Evolutionary conservation across 2,888 invertebrate species (phyloP), one percentile per base, ranked within the genome.

Genomic region (Drosophila putrida): DNA sequence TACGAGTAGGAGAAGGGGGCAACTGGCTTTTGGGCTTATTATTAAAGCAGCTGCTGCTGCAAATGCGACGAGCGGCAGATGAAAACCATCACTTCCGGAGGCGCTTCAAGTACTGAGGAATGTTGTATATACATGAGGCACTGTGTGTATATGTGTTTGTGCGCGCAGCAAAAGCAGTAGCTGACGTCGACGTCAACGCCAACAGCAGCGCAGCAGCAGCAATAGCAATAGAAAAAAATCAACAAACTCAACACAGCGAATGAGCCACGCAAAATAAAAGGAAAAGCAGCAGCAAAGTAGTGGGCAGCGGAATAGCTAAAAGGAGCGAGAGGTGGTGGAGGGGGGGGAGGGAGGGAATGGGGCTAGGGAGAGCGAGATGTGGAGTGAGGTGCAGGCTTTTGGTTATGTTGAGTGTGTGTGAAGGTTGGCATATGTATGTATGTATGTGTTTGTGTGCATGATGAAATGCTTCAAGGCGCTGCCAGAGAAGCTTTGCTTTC

Each of bases 41-140:
- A 75, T 73, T 75, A 77, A 70, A 75, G 72, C 75, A 69, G 73
- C 66, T 71, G 70, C 66, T 71, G 70, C 71, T 75, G 82, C 71
- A 81, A 84, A 81, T 84, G 86, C 89, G 85, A 80, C 78, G 63
- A 78, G 68, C 76, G 77, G 77, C 88, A 82, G 85, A 87, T 75
- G 87, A 89, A 91, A 90, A 92, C 91, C 91, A 91, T 91, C 91
- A 92, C 92, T 92, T 92, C 92, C 92, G 92, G 92, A 91, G 91
- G 91, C 92, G 91, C 92, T 91, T 90, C 90, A 91, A 89, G 89
- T 90, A 92, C 92, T 92, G 90, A 92, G 90, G 90, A 89, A 87
- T 84, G 85, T 83, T 78, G 83, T 83, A 82, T 75, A 73, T 82
- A 80, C 78, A 71, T 86, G 73, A 67, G 47, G 47, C 53, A 62